Evolutionary conservation across 2,888 invertebrate genomes (phyloP), one percentile per base, ranked within the genome.

Genomic region (Seira ritae): DNA sequence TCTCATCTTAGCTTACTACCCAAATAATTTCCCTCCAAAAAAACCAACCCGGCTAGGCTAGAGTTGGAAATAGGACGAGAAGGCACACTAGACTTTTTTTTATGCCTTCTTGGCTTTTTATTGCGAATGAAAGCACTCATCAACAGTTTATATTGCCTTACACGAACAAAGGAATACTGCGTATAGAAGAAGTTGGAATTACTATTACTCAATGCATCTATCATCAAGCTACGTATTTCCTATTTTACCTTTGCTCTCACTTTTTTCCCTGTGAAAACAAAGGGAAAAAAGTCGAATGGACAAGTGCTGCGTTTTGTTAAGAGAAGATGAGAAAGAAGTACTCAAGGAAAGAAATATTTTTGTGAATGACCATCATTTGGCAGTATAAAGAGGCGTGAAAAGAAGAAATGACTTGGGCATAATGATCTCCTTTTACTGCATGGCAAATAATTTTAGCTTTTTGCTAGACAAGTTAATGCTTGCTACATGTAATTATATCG

Each of bases 121-220:
- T 84, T 76, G 79, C 80, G 75, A 84, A 80, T 80, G 80, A 84
- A 84, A 80, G 76, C 60, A 62, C 80, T 84, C 84, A 84, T 84
- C 84, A 80, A 80, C 80, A 84, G 79, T 84, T 84, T 80, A 68
- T 69, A 62, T 69, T 79, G 60, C n/a, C 31, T 8, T 31, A 31
- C 31, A 31, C 31, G 31, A 31, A 31, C 31, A 31, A 31, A 2
- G 31, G n/a, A n/a, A n/a, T n/a, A n/a, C n/a, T n/a, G n/a, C n/a
- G n/a, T n/a, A n/a, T n/a, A n/a, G n/a, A n/a, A n/a, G n/a, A n/a
- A n/a, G n/a, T n/a, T n/a, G n/a, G 8, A 31, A 31, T 2, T 8
- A 31, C 31, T 31, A 31, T 31, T 31, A 31, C 31, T 4, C 31
- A 31, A 31, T 31, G 31, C 31, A 31, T 31, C 31, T 31, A 31